phyloP scores from a whole-genome alignment of 2,797 vertebrate genomes.

The Manis pentadactyla region DNA sequence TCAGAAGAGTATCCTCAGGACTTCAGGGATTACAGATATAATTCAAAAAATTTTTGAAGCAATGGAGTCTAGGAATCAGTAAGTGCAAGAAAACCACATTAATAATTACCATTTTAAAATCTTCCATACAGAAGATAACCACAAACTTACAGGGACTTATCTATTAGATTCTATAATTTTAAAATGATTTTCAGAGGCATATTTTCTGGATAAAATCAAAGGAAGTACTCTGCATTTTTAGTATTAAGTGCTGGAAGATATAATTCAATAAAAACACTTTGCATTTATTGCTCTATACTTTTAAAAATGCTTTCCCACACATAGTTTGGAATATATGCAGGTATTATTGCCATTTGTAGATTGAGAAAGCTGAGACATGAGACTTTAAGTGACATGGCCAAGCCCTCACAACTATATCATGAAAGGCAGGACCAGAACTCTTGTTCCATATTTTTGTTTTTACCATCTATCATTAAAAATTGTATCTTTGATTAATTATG shows the following conservation, averaged over 20 bases:
- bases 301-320: conserved; percentile 16
- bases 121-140: conserved; percentile 1
- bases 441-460: conserved; percentile 35
- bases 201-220: conserved; percentile 62
- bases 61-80: conserved; percentile 21
- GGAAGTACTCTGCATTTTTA: background rate
- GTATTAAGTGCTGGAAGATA: conserved; percentile 10
- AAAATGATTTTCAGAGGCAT: conserved; percentile 1
- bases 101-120: conserved; percentile 53
- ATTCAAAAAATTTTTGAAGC: conserved; percentile 36
- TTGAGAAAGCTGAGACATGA: background rate
- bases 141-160: conserved; percentile 35
- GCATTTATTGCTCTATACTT: background rate
- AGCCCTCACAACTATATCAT: background rate
- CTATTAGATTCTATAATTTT: conserved; percentile 50
- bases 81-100: conserved; percentile 37
- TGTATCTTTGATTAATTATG: conserved; percentile 27
- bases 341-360: conserved; percentile 5
- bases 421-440: background rate
- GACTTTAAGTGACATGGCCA: background rate
- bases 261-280: conserved; percentile 28
- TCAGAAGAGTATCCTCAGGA: background rate
- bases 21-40: conserved; percentile 22
- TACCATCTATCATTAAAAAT: background rate
- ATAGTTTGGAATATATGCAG: background rate